Conservation (phyloP, 2,113 vertebrate species). For the Ptilonorhynchus violaceus region DNA sequence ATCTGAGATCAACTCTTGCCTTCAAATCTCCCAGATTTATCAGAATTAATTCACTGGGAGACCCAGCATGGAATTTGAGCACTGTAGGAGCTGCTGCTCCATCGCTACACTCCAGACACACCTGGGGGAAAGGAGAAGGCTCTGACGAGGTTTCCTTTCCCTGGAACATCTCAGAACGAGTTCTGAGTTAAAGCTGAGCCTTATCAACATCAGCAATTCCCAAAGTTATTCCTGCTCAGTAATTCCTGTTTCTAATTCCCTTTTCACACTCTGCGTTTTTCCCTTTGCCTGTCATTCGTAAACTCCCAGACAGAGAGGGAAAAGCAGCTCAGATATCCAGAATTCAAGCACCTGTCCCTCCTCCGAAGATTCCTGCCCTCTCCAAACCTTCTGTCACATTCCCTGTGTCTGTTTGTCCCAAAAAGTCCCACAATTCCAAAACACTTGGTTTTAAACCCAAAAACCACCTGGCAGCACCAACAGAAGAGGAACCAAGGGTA, state of each 20-base stretch:
- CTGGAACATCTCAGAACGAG: accelerated
- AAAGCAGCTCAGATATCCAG: accelerated
- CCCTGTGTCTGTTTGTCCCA: accelerated
- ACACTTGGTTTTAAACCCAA: not conserved
- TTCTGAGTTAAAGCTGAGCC: not conserved
- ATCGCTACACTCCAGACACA: not conserved
- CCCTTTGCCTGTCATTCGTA: no score
- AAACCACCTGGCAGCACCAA: not conserved
- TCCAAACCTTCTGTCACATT: not conserved
- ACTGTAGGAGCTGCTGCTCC: accelerated
- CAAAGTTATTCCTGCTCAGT: not conserved
- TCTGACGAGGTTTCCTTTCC: accelerated
- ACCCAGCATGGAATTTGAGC: accelerated
- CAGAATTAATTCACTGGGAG: not conserved
- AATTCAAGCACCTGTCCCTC: not conserved
- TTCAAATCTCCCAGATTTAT: not conserved
- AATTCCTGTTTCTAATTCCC: not conserved
- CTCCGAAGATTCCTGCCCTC: not conserved
- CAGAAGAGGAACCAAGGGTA: not conserved
- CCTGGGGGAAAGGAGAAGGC: not conserved
- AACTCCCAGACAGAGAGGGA: not conserved
- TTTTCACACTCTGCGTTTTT: accelerated
- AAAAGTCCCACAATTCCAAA: not conserved
- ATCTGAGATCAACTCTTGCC: not conserved
- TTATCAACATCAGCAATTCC: not conserved